These are phyloP conservation scores for Dendrolimus punctatus DNA, from an alignment of 1,140 invertebrate species.

Conservation along the genomic window DNA sequence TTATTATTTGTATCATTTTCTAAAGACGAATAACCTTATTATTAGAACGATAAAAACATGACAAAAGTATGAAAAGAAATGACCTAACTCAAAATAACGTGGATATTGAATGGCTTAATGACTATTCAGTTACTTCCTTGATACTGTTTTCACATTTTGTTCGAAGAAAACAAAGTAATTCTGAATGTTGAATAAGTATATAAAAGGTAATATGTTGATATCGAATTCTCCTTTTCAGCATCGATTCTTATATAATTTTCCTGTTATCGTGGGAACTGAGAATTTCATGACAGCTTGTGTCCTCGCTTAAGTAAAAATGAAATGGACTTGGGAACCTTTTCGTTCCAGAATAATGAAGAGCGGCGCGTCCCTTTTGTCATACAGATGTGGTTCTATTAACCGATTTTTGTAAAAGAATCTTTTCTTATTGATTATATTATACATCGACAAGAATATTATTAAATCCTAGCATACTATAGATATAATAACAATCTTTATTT, in stretches of 20 bases:
- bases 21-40: too few species aligned
- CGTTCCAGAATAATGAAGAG: conserved; percentile 3
- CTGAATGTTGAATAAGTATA: conserved; percentile 23
- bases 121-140: conserved; percentile 10
- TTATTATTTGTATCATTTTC: too few species aligned
- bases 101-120: conserved; percentile 16
- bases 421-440: too few species aligned
- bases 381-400: too few species aligned
- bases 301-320: conserved; percentile 15
- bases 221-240: conserved; percentile 15
- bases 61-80: too few species aligned
- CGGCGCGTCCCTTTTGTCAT: neutral
- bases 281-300: conserved; percentile 14
- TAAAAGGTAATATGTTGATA: conserved; percentile 23
- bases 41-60: too few species aligned
- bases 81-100: conserved; percentile 6
- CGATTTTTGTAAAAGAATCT: too few species aligned
- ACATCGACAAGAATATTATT: too few species aligned
- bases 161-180: conserved; percentile 24
- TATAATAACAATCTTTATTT: too few species aligned
- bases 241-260: conserved; percentile 25
- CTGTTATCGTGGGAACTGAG: conserved; percentile 18
- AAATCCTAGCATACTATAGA: too few species aligned
- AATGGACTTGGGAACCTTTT: conserved; percentile 6
- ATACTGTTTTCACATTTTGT: conserved; percentile 13